These are phyloP conservation scores for Mormyrops attenuatus DNA, from an alignment of 2,797 vertebrate genomes.

Conservation along the genomic window DNA sequence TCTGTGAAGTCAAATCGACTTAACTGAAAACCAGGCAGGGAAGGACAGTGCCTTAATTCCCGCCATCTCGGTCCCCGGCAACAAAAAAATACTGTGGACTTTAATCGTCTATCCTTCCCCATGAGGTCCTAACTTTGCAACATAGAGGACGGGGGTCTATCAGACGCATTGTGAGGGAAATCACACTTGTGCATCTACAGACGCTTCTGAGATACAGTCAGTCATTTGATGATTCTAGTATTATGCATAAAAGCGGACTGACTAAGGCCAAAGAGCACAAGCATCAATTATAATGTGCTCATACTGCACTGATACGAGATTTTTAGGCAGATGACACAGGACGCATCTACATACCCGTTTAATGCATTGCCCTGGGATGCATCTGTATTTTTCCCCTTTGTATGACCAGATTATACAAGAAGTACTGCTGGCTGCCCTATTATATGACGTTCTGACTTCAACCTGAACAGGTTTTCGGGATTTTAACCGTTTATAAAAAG, in stretches of 20 bases:
- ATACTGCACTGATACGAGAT: not conserved
- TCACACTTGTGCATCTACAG: not conserved
- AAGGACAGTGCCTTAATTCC: slow-evolving; percentile 4
- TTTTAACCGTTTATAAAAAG: not conserved
- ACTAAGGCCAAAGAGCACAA: not conserved
- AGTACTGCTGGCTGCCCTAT: not conserved
- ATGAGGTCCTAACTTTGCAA: not conserved
- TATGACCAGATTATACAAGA: not conserved
- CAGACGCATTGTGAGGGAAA: not conserved
- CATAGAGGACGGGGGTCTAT: not conserved
- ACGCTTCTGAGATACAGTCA: not conserved
- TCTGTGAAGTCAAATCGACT: not conserved
- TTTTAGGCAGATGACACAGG: not conserved
- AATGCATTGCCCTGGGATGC: not conserved
- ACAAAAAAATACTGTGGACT: slow-evolving; percentile 37
- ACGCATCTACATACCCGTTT: not conserved
- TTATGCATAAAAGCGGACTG: not conserved
- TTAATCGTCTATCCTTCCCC: slow-evolving; percentile 48
- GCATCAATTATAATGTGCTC: not conserved
- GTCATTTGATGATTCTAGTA: not conserved
- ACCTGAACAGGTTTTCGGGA: not conserved
- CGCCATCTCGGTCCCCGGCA: slow-evolving; percentile 25
- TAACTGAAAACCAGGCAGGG: not conserved
- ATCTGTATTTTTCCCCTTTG: not conserved
- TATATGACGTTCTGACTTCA: not conserved